Conservation (phyloP, 2,888 invertebrate genomes). For the Frankliniella intonsa region DNA sequence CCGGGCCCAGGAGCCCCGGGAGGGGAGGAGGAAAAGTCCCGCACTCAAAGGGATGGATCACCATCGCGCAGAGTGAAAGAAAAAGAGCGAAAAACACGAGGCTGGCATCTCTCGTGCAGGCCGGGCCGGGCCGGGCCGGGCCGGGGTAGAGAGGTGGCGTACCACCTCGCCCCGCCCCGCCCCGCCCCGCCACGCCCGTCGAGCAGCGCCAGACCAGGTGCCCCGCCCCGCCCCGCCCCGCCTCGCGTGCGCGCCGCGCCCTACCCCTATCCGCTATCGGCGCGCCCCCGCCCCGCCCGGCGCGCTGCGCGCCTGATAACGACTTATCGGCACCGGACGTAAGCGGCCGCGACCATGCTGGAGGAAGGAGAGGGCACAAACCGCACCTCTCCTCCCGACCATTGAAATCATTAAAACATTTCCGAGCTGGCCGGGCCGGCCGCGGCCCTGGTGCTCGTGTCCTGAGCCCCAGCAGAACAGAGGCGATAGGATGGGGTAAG, state of each 20-base stretch:
- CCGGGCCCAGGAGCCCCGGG: neutral
- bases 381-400: too few species aligned
- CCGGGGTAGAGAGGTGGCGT: too few species aligned
- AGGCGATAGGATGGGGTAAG: neutral
- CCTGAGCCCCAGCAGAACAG: too few species aligned
- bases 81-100: too few species aligned
- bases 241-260: neutral
- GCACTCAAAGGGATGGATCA: conserved; percentile 14
- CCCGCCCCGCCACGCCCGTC: neutral
- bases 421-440: too few species aligned
- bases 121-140: too few species aligned
- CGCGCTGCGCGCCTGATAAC: neutral
- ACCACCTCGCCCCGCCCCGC: too few species aligned
- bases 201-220: neutral
- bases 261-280: neutral
- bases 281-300: neutral
- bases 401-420: too few species aligned
- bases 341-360: too few species aligned
- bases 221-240: neutral
- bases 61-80: neutral
- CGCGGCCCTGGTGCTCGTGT: too few species aligned
- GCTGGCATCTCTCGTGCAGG: neutral
- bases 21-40: neutral
- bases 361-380: too few species aligned
- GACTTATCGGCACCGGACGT: neutral